These are phyloP conservation scores for Ophion ellenae DNA, from an alignment of 2,888 invertebrate genomes.

Conservation along the genomic window DNA sequence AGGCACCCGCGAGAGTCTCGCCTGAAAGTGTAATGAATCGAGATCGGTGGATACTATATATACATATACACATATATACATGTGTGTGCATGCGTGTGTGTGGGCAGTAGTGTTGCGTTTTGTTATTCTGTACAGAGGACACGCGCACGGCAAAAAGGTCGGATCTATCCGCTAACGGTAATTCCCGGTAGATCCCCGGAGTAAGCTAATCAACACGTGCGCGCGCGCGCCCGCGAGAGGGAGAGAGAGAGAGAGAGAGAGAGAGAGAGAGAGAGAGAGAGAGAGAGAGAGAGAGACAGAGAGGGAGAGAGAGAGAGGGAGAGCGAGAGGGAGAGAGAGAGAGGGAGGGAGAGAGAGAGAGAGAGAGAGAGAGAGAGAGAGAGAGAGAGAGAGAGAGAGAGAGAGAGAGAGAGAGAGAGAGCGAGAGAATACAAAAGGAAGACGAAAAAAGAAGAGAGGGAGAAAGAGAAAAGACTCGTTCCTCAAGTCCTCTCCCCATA, in stretches of 20 bases:
- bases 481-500: slow-evolving; percentile 59
- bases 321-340: slow-evolving; percentile 15
- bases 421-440: slow-evolving; percentile 36
- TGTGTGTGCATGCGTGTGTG: no score
- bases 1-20: slow-evolving; percentile 9
- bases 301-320: slow-evolving; percentile 49
- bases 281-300: slow-evolving; percentile 6
- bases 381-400: slow-evolving; percentile 27
- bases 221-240: no score
- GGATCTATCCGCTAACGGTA: slow-evolving; percentile 60
- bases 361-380: slow-evolving; percentile 22
- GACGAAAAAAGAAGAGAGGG: slow-evolving; percentile 36
- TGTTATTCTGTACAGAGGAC: slow-evolving; percentile 7
- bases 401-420: slow-evolving; percentile 53
- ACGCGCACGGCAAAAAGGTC: neutral
- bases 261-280: slow-evolving; percentile 36
- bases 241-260: slow-evolving; percentile 54
- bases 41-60: no score
- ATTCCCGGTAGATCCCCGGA: slow-evolving; percentile 47
- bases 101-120: neutral
- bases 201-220: slow-evolving; percentile 15
- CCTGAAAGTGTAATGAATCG: slow-evolving; percentile 12
- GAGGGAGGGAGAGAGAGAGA: slow-evolving; percentile 53
- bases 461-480: slow-evolving; percentile 67
- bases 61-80: no score